Evolutionary conservation across 2,888 invertebrate genomes (phyloP), one percentile per base, ranked within the genome.

Genomic region (Crossocerus cetratus): DNA sequence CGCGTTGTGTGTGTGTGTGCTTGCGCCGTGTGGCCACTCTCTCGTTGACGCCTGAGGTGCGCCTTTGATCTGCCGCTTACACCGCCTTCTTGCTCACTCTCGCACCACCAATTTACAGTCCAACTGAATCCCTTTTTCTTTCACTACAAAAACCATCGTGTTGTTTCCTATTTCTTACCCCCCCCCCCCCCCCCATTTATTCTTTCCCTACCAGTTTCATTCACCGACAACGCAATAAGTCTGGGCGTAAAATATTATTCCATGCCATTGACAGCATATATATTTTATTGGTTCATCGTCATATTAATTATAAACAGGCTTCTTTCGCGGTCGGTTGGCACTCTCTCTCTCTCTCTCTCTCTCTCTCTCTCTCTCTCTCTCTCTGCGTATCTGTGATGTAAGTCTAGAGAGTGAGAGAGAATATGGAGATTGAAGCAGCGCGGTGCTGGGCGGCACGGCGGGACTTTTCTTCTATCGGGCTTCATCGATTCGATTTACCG

Each of bases 21-120:
- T 87, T 87, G 87, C 86, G 87, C 88, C 88, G 88, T 87, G 88
- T 88, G 88, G 86, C 88, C 87, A 86, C 87, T 86, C 87, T 87
- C 87, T 88, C 88, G 86, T 87, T 88, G 87, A 88, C 88, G 88
- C 88, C 88, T 87, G 88, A 88, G 87, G 88, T 88, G 88, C 84
- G 86, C 87, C 88, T 88, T 88, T 88, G 88, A 88, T 88, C 86
- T 87, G 88, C 88, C 88, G 88, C 88, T 86, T 87, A 88, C 85
- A 86, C 84, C 81, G 82, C 80, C 78, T 88, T 87, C 87, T 82
- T 83, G 85, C 87, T 87, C 87, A 88, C 88, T 80, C 88, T 80
- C 77, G 77, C 81, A 68, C 75, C 72, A 69, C 65, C 75, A 45
- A 61, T 69, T 68, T 61, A 58, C 62, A 32, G 23, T 32, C 23